Evolutionary conservation across 1,140 invertebrate genomes (phyloP), one percentile per base, ranked within the genome.

Genomic region (Danaus plexippus): DNA sequence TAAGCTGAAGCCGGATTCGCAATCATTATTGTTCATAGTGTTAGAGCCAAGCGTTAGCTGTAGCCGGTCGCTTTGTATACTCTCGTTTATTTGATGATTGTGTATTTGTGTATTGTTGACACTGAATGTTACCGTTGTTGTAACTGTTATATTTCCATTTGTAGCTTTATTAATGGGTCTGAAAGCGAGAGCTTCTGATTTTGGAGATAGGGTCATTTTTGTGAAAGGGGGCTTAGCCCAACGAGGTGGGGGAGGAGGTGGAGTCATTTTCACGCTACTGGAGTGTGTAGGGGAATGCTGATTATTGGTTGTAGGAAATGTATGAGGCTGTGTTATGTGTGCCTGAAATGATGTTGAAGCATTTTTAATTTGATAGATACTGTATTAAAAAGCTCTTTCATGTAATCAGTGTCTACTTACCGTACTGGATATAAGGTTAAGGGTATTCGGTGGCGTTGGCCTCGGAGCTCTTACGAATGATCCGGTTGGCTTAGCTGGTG

Each of bases 51-150:
- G 80, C 77, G 84, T 87, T 87, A 87, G 71, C 84, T 85, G 84
- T 68, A 82, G 70, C 52, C 75, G 71, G 56, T 87, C 84, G 54
- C 69, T 85, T 60, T 82, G 82, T 64, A 85, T 80, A 61, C 67
- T 81, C 59, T 85, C 84, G 52, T 84, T 84, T 72, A 84, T 80
- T 71, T 85, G 76, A 67, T 87, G 80, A 56, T 84, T 87, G 60
- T 88, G 88, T 59, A 88, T 74, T 69, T 86, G 68, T 67, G 84
- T 86, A 57, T 89, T 89, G 80, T 92, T 92, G 58, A 95, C 91
- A 64, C 92, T 94, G 69, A 95, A 94, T 6, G 93, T 94, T 7
- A 95, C 92, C 1, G 93, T 94, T 3, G 94, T 94, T 8, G 94
- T 95, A 3, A 95, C 92, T 2, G 91, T 94, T 72, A 94, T 94